Percentiles rank a stretch among this genome's conserved stretches.
These are phyloP conservation scores for Gryllus bimaculatus DNA, from an alignment of 1,140 invertebrate species.

Conservation along the genomic window DNA sequence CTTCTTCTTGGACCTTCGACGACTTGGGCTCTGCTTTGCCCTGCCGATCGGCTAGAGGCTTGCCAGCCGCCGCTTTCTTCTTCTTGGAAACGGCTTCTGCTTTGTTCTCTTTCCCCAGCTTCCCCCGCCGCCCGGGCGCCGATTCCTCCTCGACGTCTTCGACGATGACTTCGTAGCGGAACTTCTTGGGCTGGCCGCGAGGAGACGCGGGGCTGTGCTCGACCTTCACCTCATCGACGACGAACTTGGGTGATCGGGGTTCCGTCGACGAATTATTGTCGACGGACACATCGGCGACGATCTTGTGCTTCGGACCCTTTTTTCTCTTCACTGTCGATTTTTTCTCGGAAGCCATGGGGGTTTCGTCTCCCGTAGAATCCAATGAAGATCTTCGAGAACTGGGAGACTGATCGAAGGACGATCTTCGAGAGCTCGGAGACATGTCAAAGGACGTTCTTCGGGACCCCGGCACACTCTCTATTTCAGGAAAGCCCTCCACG, in stretches of 20 bases:
- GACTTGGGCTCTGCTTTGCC: neutral
- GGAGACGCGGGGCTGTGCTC: constrained; percentile 13
- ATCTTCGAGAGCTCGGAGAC: neutral
- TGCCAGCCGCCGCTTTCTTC: neutral
- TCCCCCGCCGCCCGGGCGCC: neutral
- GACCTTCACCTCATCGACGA: constrained; percentile 17
- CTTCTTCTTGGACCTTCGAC: neutral
- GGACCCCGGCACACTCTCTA: neutral
- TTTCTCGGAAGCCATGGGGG: neutral
- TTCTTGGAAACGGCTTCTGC: neutral
- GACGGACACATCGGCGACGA: constrained; percentile 8
- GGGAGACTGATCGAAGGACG: neutral
- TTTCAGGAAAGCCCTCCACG: neutral
- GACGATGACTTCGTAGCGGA: constrained; percentile 21
- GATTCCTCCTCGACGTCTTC: constrained; percentile 15
- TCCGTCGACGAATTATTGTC: neutral
- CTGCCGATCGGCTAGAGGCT: neutral
- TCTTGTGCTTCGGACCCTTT: neutral
- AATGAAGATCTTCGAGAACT: neutral
- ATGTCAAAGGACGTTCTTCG: neutral
- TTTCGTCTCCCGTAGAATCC: neutral
- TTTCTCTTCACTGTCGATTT: neutral
- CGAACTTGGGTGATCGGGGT: constrained; percentile 2
- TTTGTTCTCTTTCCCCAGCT: constrained; percentile 16
- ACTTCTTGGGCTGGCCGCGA: constrained; percentile 9